Conservation (phyloP, 2,797 vertebrate genomes). For the Notolepis coatsorum region DNA sequence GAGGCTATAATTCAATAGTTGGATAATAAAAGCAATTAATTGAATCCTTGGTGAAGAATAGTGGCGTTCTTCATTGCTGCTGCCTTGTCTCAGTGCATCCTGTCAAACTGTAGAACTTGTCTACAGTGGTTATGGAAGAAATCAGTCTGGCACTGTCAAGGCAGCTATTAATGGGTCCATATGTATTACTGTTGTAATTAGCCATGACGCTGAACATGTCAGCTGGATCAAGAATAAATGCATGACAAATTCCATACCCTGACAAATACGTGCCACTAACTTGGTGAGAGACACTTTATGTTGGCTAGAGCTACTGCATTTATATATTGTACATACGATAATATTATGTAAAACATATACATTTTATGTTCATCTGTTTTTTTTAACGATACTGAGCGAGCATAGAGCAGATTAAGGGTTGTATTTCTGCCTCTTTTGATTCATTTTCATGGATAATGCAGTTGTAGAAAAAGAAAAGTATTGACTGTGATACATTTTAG, state of each 20-base stretch:
- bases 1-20: neutral
- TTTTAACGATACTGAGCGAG: neutral
- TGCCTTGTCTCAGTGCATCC: constrained; percentile 60
- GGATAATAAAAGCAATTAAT: neutral
- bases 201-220: constrained; percentile 87
- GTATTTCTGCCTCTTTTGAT: neutral
- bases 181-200: constrained; percentile 92
- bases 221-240: constrained; percentile 88
- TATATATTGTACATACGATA: too few relatives aligned
- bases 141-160: constrained; percentile 84
- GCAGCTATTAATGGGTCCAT: constrained; percentile 86
- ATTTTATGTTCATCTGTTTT: constrained; percentile 3
- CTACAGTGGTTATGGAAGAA: constrained; percentile 87
- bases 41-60: neutral
- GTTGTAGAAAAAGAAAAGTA: too few relatives aligned
- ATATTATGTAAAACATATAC: too few relatives aligned
- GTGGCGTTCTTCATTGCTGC: constrained; percentile 13
- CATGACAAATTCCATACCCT: constrained; percentile 78
- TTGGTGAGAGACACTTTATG: constrained; percentile 38
- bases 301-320: constrained; percentile 24
- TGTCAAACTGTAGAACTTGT: constrained; percentile 79
- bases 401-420: neutral
- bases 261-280: constrained; percentile 54
- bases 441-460: too few relatives aligned
- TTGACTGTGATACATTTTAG: too few relatives aligned